Base-by-base conservation (phyloP, 2,888 invertebrate species). In the Apamea crenata region DNA sequence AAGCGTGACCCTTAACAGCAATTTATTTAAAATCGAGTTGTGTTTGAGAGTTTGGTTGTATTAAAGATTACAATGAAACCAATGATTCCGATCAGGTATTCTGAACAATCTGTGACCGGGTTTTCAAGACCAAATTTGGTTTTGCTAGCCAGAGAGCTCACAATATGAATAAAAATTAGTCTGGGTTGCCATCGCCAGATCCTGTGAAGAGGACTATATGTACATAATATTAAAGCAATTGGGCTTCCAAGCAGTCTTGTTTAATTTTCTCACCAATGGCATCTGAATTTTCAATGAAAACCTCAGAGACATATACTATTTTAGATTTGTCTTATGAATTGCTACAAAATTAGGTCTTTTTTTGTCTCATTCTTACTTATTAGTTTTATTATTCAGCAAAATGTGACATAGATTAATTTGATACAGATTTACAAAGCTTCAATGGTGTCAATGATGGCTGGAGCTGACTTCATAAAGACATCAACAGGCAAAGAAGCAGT, bases 391-490 rank as follows among this genome's bases (percentile, higher is more conserved):
- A 44, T 21, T 29, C 5, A 25, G 61, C 32, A 66, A 66, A 68
- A 29, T 29, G 29, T 75, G 25, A 16, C 18, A 63, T 18, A 65
- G 5, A 25, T 29, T 10, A 56, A 29, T 50, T 85, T 59, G 10
- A n/a, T 70, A 44, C 88, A 98, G 98, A 97, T 99, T 4, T 99
- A 99, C 94, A 98, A 98, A 93, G 98, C 98, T 0, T 98, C 99
- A 36, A 97, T 99, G 97, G 97, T 99, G 67, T 98, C 99, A 40
- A 99, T 99, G 99, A 97, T 98, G 97, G 99, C 99, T 78, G 99
- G 99, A 25, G 98, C 99, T 8, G 99, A 99, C 96, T 99, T 99
- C 93, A 99, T 99, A 83, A 99, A 99, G 96, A 99, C 99, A 6
- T 99, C 99, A 0, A 99, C 99, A 0, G 99, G 99, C 73, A 99